Conservation (phyloP, 2,113 vertebrate genomes). For the Eurypyga helias region DNA sequence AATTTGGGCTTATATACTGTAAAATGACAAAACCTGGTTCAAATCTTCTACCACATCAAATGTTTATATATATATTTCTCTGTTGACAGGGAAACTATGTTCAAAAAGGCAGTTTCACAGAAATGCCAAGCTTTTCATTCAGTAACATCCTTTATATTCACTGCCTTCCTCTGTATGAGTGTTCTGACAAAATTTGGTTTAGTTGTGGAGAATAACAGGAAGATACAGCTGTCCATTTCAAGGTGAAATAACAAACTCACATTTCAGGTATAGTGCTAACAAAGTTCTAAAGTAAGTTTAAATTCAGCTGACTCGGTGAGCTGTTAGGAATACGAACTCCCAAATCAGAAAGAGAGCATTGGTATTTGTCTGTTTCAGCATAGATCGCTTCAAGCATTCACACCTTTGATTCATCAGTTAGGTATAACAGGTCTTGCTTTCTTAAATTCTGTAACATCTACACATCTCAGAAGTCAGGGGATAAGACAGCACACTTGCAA, state of each 20-base stretch:
- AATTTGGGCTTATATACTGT: background rate
- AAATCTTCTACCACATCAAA: background rate
- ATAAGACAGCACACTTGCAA: background rate
- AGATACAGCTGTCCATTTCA: background rate
- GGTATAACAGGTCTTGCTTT: background rate
- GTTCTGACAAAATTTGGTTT: background rate
- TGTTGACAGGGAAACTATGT: background rate
- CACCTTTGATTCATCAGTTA: background rate
- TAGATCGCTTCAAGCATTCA: background rate
- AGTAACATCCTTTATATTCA: background rate
- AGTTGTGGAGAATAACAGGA: background rate
- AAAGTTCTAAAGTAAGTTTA: background rate
- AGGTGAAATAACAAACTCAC: background rate
- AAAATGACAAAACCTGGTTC: background rate
- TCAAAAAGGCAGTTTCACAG: background rate
- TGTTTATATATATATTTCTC: background rate
- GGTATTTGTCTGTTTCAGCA: background rate
- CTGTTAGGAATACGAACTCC: background rate
- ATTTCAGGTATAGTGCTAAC: background rate
- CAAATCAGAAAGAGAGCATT: background rate
- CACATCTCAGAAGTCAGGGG: background rate
- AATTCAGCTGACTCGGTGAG: background rate
- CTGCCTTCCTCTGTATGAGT: background rate
- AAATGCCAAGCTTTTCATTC: background rate
- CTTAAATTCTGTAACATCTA: background rate